Evolutionary conservation across 2,113 vertebrate genomes (phyloP).

Genomic region (Ia io): DNA sequence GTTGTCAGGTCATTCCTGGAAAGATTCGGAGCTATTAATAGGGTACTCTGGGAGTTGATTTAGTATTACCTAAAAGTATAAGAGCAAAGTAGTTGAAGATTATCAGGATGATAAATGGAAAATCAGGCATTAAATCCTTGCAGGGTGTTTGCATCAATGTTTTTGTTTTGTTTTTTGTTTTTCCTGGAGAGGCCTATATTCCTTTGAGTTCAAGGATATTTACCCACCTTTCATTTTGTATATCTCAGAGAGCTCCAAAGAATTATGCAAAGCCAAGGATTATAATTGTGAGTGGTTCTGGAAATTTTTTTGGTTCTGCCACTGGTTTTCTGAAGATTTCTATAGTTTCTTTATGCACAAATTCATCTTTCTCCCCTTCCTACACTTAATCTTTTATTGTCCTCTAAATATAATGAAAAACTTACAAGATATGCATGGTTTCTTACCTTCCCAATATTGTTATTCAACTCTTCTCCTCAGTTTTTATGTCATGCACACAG

Average conservation of each 20-base stretch:
- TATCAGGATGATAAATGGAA: constrained; percentile 1
- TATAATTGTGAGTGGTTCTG: neutral
- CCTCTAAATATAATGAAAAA: neutral
- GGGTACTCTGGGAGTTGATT: neutral
- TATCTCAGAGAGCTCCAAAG: neutral
- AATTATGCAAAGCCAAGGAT: constrained; percentile 18
- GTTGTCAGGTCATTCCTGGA: neutral
- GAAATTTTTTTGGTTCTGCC: constrained; percentile 13
- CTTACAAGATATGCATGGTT: neutral
- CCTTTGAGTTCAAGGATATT: neutral
- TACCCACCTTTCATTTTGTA: neutral
- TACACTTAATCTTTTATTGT: neutral
- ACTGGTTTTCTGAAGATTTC: neutral
- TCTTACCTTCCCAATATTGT: neutral
- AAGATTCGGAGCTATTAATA: constrained; percentile 7
- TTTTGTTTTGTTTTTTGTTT: neutral
- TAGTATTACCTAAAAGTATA: constrained; percentile 11
- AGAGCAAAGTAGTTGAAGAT: neutral
- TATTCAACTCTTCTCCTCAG: neutral
- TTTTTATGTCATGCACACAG: neutral
- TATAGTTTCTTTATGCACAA: neutral
- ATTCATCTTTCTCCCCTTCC: neutral
- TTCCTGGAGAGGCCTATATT: neutral
- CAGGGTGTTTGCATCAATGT: neutral
- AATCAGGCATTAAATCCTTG: neutral